Base-by-base conservation (phyloP, 2,797 vertebrate species). In the Synaphobranchus kaupii region DNA sequence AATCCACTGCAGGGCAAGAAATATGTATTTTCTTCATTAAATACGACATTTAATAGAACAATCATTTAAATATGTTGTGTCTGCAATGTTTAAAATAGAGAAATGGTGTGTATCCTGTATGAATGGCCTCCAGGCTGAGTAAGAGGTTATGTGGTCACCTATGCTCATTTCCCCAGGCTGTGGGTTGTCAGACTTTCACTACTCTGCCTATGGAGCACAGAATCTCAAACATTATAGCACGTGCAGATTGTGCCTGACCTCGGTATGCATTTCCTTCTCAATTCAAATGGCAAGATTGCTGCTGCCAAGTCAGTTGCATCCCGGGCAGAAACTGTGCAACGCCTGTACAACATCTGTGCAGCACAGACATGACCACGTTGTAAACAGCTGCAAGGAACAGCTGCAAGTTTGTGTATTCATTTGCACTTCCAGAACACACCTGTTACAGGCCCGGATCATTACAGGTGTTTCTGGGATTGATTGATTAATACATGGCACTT, bases 281-380 rank as follows among this genome's bases (percentile, higher is more conserved):
- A 80, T 80, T 80, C 44, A 48, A 6, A 80, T 31, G 20, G 5
- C 39, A 48, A 80, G 44, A 78, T 47, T 78, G 28, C 76, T 25
- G 39, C 76, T 80, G 44, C 76, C 20, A n/a, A 20, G 20, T 44
- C 73, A 47, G 34, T 20, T 47, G 17, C 34, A 78, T 78, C 73
- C 73, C 47, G 17, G 34, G 4, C 39, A 78, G 39, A 80, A 48
- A 48, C 39, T 47, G 66, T 15, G 17, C 10, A 44, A 76, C 71
- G 44, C 71, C 71, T 76, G 76, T 48, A 8, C 76, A 80, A 48
- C 76, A 80, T 48, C 76, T 80, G 39, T 48, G 76, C 76, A 48
- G 8, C 44, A 22, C 20, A 48, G 76, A 80, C 17, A 47, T 4
- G 6, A 80, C 39, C 73, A 78, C 9, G 73, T 47, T 78, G 73